Percentiles rank a stretch among this genome's conserved stretches.
phyloP scores from a whole-genome alignment of 2,888 invertebrate species.

The Stenotaenia linearis region DNA sequence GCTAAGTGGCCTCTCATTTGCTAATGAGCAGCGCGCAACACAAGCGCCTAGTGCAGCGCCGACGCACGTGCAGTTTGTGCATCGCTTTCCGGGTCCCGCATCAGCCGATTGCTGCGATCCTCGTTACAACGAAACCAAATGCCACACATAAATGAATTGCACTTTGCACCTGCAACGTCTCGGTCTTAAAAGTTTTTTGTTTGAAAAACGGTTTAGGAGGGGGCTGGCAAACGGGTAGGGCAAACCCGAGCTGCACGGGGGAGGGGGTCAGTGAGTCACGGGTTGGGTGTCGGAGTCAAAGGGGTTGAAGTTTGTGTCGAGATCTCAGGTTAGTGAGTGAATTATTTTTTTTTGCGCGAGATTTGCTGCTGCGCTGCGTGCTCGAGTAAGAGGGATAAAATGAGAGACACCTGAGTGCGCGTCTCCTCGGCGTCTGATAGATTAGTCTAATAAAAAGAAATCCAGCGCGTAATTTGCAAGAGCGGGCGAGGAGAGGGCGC shows the following conservation, averaged over 20 bases:
- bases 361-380: conserved; percentile 12
- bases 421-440: conserved; percentile 27
- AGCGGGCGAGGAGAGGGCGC: conserved; percentile 14
- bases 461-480: conserved; percentile 26
- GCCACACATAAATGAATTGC: background rate
- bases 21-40: conserved; percentile 30
- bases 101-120: background rate
- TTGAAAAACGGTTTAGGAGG: background rate
- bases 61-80: conserved; percentile 12
- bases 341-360: conserved; percentile 8
- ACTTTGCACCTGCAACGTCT: background rate
- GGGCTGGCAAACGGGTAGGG: background rate
- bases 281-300: background rate
- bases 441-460: conserved; percentile 29
- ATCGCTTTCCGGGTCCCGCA: conserved; percentile 10
- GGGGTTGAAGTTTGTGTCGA: background rate
- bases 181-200: background rate
- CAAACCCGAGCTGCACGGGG: background rate
- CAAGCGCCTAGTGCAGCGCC: conserved; percentile 12
- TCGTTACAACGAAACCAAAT: background rate
- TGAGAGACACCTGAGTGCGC: conserved; percentile 19
- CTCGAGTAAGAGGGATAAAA: conserved; percentile 12
- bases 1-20: conserved; percentile 32
- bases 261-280: background rate
- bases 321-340: conserved; percentile 12